phyloP scores from a whole-genome alignment of 2,113 vertebrate species.

The Campylorhamphus procurvoides region DNA sequence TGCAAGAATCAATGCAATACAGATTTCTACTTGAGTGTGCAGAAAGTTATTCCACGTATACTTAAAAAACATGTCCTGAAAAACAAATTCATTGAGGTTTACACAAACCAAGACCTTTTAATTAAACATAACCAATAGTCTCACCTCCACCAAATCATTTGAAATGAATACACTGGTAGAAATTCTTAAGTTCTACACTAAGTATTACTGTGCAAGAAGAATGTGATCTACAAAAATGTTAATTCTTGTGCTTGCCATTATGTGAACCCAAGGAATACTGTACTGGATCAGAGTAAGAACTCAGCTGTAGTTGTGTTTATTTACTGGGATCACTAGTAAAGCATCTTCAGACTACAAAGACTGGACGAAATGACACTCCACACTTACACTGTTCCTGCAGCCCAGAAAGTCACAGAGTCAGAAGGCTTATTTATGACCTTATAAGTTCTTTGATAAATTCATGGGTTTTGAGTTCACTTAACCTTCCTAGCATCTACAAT shows the following conservation, averaged over 20 bases:
- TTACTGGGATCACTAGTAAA: not conserved
- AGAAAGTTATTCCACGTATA: constrained; percentile 99
- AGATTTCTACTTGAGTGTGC: constrained; percentile 98
- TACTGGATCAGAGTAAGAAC: not conserved
- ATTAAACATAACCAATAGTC: not conserved
- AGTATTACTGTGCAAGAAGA: not conserved
- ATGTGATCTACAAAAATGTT: not conserved
- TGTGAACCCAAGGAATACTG: not conserved
- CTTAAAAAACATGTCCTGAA: constrained; percentile 98
- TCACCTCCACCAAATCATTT: not conserved
- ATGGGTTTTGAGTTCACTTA: not conserved
- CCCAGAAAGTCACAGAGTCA: not conserved
- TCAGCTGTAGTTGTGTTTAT: not conserved
- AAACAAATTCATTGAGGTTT: not conserved
- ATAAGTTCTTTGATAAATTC: not conserved
- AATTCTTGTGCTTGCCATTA: not conserved
- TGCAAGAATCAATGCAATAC: constrained; percentile 93
- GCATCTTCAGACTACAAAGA: not conserved
- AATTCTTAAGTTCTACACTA: not conserved
- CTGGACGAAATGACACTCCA: not conserved
- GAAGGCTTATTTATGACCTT: not conserved
- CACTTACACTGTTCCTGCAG: not conserved
- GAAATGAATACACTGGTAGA: not conserved
- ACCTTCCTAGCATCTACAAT: not conserved
- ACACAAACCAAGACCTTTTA: not conserved